These are phyloP conservation scores for Bos javanicus DNA, from an alignment of 2,113 vertebrate genomes.

Conservation along the genomic window DNA sequence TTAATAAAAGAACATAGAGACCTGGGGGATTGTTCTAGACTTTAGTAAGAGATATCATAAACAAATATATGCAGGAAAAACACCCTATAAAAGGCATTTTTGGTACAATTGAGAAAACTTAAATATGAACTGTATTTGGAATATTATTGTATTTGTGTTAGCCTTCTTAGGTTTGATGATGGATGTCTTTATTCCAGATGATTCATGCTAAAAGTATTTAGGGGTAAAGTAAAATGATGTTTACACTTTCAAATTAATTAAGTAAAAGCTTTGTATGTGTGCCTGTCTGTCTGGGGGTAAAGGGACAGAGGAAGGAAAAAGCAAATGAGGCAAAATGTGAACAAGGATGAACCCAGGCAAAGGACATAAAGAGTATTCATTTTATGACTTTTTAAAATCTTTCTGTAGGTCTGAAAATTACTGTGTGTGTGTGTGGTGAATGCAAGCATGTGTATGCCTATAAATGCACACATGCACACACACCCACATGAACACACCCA, in stretches of 20 bases:
- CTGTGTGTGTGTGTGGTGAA: not conserved
- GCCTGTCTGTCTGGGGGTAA: not conserved
- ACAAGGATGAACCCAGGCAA: not conserved
- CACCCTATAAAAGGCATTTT: not conserved
- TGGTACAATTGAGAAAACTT: not conserved
- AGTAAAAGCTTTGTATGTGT: not conserved
- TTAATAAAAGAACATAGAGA: not conserved
- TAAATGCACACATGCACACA: not conserved
- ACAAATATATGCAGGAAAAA: not conserved
- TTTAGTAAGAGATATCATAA: constrained; percentile 2
- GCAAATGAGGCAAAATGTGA: not conserved
- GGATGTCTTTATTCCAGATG: not conserved
- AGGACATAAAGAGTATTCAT: not conserved
- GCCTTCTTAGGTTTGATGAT: not conserved
- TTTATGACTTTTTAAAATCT: not conserved
- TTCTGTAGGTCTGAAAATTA: not conserved
- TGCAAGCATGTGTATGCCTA: rapidly evolving
- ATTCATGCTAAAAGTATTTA: not conserved
- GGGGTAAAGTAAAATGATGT: not conserved
- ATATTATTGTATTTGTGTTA: not conserved
- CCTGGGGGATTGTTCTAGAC: not conserved
- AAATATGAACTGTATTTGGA: not conserved
- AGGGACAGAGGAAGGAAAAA: not conserved
- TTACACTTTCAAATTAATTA: not conserved
- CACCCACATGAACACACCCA: not conserved